Evolutionary conservation across 2,797 vertebrate genomes (phyloP).

Genomic region (Lophius americanus): DNA sequence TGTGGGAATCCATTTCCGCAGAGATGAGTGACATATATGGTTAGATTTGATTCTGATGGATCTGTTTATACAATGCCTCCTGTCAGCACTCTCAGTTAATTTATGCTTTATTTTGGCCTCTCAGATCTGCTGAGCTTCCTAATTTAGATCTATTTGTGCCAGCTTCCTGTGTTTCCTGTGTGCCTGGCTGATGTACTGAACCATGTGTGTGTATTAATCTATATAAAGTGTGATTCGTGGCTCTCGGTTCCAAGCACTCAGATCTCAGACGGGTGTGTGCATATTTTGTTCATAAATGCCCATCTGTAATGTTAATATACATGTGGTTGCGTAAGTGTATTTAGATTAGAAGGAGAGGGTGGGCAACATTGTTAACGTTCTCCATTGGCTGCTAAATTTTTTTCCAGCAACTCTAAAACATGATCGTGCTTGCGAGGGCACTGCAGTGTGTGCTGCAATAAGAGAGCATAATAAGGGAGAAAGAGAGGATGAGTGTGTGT

Average conservation of each 20-base stretch:
- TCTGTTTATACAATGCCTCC: conserved; percentile 25
- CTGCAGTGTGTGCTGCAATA: conserved; percentile 85
- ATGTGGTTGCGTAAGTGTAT: conserved; percentile 31
- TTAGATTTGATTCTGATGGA: conserved; percentile 12
- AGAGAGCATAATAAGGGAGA: conserved; percentile 61
- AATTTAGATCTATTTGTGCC: conserved; percentile 43
- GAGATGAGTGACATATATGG: too few relatives aligned
- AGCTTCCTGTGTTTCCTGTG: conserved; percentile 48
- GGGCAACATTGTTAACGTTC: conserved; percentile 34
- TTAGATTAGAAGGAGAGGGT: not conserved
- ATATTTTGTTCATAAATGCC: conserved; percentile 28
- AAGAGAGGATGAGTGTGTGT: conserved; percentile 53
- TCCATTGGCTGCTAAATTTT: conserved; percentile 71
- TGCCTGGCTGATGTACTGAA: conserved; percentile 22
- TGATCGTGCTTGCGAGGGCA: conserved; percentile 86
- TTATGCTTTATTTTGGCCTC: conserved; percentile 36
- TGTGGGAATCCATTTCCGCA: too few relatives aligned
- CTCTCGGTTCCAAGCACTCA: conserved; percentile 23
- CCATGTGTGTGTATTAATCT: conserved; percentile 19
- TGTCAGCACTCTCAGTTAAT: conserved; percentile 24
- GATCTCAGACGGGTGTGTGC: conserved; percentile 29
- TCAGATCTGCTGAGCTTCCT: conserved; percentile 28
- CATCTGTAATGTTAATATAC: conserved; percentile 14
- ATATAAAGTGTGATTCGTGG: conserved; percentile 44
- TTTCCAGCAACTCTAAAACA: conserved; percentile 79